These are phyloP conservation scores for human DNA, from an alignment of 2,113 vertebrate species.

Conservation along the genomic window DNA sequence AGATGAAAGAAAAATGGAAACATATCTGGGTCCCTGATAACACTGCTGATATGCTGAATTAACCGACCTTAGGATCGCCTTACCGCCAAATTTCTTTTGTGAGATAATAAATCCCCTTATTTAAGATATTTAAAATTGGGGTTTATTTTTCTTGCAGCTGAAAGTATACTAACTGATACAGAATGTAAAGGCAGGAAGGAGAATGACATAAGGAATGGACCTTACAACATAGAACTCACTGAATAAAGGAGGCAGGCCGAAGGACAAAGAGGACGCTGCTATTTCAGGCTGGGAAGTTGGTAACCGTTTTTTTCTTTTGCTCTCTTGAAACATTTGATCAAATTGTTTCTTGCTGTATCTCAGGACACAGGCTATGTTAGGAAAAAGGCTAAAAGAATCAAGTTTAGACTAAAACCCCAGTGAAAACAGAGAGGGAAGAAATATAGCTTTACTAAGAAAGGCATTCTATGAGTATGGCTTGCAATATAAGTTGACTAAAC, in stretches of 20 bases:
- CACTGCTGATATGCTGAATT: neutral
- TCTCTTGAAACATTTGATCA: neutral
- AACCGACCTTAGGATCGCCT: neutral
- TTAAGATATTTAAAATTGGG: slow-evolving; percentile 36
- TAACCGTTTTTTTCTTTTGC: neutral
- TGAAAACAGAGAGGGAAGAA: neutral
- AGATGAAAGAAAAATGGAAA: neutral
- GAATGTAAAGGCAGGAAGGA: neutral
- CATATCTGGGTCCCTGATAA: neutral
- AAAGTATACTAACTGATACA: neutral
- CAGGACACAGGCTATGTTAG: neutral
- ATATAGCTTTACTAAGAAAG: neutral
- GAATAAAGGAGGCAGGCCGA: neutral
- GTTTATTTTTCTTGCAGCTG: slow-evolving; percentile 6
- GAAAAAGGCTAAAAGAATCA: slow-evolving; percentile 1
- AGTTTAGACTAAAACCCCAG: neutral
- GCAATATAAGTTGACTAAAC: neutral
- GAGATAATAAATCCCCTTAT: neutral
- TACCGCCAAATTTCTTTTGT: neutral
- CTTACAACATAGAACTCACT: neutral
- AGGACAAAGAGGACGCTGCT: neutral
- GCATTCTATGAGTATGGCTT: neutral
- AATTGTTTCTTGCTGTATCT: neutral
- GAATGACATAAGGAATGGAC: neutral
- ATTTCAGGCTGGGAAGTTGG: neutral